These are phyloP conservation scores for Sycophila texana DNA, from an alignment of 2,888 invertebrate genomes.

Conservation along the genomic window DNA sequence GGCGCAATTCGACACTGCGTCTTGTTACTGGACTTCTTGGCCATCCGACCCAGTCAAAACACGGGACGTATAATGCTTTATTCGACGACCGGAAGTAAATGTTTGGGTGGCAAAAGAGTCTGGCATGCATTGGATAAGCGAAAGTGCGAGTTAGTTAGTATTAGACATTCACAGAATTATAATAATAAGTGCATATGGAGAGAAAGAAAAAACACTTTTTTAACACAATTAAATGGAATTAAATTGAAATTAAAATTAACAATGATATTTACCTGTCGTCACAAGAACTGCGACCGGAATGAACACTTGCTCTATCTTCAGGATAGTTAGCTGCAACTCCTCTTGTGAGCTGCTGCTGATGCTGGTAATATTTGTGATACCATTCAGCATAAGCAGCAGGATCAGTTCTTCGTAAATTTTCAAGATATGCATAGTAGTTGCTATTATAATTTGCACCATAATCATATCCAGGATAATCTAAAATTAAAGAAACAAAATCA, in stretches of 20 bases:
- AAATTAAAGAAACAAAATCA: slow-evolving; percentile 21
- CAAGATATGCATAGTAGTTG: slow-evolving; percentile 84
- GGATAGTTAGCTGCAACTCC: slow-evolving; percentile 71
- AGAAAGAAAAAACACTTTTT: neutral
- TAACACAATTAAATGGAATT: neutral
- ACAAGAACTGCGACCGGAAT: slow-evolving; percentile 89
- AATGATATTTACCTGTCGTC: slow-evolving; percentile 79
- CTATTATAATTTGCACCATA: slow-evolving; percentile 69
- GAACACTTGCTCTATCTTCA: slow-evolving; percentile 86
- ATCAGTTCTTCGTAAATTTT: slow-evolving; percentile 85
- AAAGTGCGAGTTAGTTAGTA: slow-evolving; percentile 41
- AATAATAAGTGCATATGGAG: slow-evolving; percentile 4
- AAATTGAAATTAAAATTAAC: neutral
- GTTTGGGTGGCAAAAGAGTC: slow-evolving; percentile 69
- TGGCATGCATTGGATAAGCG: slow-evolving; percentile 70
- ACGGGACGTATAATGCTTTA: slow-evolving; percentile 70
- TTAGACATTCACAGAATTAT: neutral
- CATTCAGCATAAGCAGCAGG: slow-evolving; percentile 87
- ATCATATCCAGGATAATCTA: slow-evolving; percentile 69
- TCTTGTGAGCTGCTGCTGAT: slow-evolving; percentile 65
- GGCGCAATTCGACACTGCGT: slow-evolving; percentile 58
- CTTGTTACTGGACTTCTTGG: slow-evolving; percentile 65
- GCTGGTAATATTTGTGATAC: slow-evolving; percentile 83
- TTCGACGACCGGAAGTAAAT: slow-evolving; percentile 70
- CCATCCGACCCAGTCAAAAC: slow-evolving; percentile 69